Evolutionary conservation across 2,888 invertebrate species (phyloP), one percentile per base, ranked within the genome.

Genomic region (Caenorhabditis becei): DNA sequence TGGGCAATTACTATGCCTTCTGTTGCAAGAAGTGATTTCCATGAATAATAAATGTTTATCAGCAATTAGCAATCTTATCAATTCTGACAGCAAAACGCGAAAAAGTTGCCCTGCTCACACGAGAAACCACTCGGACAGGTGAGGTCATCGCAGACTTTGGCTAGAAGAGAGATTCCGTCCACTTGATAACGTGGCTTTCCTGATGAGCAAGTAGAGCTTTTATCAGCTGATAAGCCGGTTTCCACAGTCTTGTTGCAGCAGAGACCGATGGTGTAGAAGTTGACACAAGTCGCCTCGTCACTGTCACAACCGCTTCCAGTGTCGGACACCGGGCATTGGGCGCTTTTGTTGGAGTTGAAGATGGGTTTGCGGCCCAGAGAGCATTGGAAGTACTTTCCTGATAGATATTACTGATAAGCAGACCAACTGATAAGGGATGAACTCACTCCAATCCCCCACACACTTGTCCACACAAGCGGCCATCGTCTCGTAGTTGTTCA

Each of bases 21-120:
- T 77, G 77, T 58, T 77, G 77, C 32, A n/a, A 47, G 28, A 69
- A 67, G 56, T 65, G 26, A 70, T 37, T 61, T n/a, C 26, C n/a
- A n/a, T n/a, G n/a, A n/a, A n/a, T n/a, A n/a, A n/a, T n/a, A n/a
- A n/a, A 41, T 53, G 37, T 24, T 24, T 10, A 58, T 58, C 18
- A 23, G 35, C 23, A 41, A 26, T 28, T 24, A 53, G 23, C 37
- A 5, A 26, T 0, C n/a, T 18, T 24, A 32, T 62, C 47, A 58
- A 51, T 69, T 28, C 23, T 53, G 58, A 58, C 72, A 72, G 24
- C 72, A 72, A 37, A 54, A 72, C 7, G 65, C 56, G 35, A 72
- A 72, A 35, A 58, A 72, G 49, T 58, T 63, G 14, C 72, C 72
- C 16, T 28, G 4, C 7, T 72, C 23, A 20, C 72, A 72, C 23